A percentile compares a stretch with the other conserved stretches of the same genome.
Evolutionary conservation across 2,113 vertebrate species (phyloP).

Genomic region (Sebastes fasciatus): DNA sequence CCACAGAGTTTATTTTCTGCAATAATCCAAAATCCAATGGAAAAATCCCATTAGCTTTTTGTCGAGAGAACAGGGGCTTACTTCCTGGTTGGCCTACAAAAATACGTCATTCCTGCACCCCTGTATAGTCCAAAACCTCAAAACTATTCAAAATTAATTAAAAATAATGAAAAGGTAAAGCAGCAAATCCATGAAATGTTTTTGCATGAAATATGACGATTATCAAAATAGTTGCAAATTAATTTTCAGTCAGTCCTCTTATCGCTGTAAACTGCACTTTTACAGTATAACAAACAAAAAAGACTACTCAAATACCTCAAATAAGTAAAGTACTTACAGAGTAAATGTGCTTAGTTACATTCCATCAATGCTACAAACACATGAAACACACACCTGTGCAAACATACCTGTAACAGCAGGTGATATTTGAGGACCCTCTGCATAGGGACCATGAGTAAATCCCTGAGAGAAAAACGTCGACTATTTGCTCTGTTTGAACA

Average conservation of each 20-base stretch:
- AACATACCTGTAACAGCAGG: conserved; percentile 82
- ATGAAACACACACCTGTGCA: neutral
- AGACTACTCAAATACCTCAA: neutral
- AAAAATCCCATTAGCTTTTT: too few species aligned
- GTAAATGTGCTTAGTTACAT: neutral
- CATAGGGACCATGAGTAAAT: conserved; percentile 95
- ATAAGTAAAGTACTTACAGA: neutral
- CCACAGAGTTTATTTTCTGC: too few species aligned
- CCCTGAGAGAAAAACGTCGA: conserved; percentile 90
- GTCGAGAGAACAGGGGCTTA: too few species aligned
- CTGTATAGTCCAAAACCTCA: neutral
- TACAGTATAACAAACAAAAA: neutral
- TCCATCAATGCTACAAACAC: neutral
- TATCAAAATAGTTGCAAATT: neutral
- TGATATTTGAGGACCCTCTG: conserved; percentile 95
- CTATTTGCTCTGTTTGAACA: conserved; percentile 93
- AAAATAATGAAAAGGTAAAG: neutral
- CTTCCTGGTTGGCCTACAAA: too few species aligned
- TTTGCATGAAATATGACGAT: too few species aligned
- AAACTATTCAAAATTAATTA: neutral
- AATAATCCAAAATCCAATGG: too few species aligned
- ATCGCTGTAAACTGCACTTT: neutral
- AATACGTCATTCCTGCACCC: too few species aligned
- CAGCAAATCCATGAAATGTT: neutral
- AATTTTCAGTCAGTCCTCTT: neutral